Evolutionary conservation across 2,888 invertebrate genomes (phyloP), one percentile per base, ranked within the genome.

Genomic region (Trimorus sp.): DNA sequence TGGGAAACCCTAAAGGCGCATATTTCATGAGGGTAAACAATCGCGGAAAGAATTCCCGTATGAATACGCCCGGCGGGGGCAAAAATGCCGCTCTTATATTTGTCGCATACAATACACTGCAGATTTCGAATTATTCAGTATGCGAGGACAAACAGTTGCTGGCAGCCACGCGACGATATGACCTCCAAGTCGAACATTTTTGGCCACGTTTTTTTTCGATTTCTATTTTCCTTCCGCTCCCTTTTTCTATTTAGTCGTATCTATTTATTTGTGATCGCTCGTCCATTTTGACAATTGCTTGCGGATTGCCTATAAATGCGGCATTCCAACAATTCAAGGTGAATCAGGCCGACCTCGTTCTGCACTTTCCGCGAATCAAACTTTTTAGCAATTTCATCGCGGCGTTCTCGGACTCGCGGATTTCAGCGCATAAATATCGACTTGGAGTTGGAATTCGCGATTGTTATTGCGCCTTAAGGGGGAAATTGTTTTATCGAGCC

Each of bases 1-100:
- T 26, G 26, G 26, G 58, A 74, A 65, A 49, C 53, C 45, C 53
- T 49, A 74, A 73, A 74, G 63, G 48, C 58, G 58, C 74, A 74
- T 73, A 74, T 74, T 74, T 74, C 45, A 56, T 65, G 14, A 74
- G 58, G 58, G 74, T 74, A 74, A 74, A 74, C 74, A 74, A 74
- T 74, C 58, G 49, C 15, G 48, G 45, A 73, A 54, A 58, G 56
- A 58, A 74, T 74, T 74, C 65, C 65, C 65, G 36, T 14, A 58
- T 58, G 74, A 53, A 74, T 65, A 74, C 74, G 53, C 59, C 59
- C 12, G 7, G 40, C 15, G 48, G 16, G n/a, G 37, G 53, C 60
- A 60, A 71, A 71, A 60, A 26, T 15, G 7, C 5, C 51, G 14
- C 53, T 60, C 42, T 71, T 71, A 71, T 40, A 62, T 53, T 71